These are phyloP conservation scores for Lymantria monacha DNA, from an alignment of 2,888 invertebrate species.

Conservation along the genomic window DNA sequence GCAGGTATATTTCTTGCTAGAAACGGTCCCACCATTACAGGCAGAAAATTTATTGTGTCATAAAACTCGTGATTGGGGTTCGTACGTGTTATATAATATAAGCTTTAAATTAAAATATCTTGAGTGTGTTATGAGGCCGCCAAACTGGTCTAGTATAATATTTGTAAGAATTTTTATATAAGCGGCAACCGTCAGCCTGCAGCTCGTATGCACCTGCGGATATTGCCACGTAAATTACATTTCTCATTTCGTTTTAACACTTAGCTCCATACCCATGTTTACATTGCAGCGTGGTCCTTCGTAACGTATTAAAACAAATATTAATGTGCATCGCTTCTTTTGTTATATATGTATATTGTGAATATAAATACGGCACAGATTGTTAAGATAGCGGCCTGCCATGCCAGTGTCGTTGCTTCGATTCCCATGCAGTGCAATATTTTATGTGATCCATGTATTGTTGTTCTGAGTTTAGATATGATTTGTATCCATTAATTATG, in stretches of 20 bases:
- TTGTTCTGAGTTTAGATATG: too few species aligned
- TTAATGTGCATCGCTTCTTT: too few species aligned
- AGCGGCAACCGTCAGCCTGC: conserved; percentile 35
- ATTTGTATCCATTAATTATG: too few species aligned
- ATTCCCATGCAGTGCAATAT: too few species aligned
- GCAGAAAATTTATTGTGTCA: conserved; percentile 33
- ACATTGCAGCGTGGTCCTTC: conserved; percentile 10
- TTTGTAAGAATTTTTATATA: conserved; percentile 38
- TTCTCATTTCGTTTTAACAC: conserved; percentile 67
- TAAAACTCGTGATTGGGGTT: conserved; percentile 43
- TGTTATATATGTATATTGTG: too few species aligned
- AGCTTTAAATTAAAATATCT: conserved; percentile 53
- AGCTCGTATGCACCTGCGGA: conserved; percentile 69
- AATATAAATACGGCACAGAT: too few species aligned
- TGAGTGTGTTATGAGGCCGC: conserved; percentile 44
- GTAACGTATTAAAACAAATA: too few species aligned
- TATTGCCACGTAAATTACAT: conserved; percentile 75
- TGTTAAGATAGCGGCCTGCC: too few species aligned
- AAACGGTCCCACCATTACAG: conserved; percentile 12
- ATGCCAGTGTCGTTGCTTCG: too few species aligned
- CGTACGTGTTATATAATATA: conserved; percentile 36
- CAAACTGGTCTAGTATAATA: conserved; percentile 45
- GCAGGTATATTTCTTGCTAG: neutral
- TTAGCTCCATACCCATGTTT: conserved; percentile 44
- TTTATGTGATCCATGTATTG: too few species aligned